These are phyloP conservation scores for Fistularia tabacaria DNA, from an alignment of 2,797 vertebrate genomes.

Conservation along the genomic window DNA sequence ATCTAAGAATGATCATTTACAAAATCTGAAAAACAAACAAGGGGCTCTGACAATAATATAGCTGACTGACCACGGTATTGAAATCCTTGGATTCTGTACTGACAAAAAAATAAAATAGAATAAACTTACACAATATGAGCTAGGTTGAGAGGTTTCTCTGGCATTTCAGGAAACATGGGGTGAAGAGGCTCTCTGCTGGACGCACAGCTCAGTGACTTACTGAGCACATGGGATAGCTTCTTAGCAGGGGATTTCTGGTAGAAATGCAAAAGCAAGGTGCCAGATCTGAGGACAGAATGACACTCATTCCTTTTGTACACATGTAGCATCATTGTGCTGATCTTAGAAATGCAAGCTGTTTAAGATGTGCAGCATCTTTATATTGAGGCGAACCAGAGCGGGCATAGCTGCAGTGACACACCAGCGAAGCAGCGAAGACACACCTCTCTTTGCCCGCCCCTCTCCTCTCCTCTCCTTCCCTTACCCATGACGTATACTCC, in stretches of 20 bases:
- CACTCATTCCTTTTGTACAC: conserved; percentile 3
- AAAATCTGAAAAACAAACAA: neutral
- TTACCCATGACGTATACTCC: conserved; percentile 99
- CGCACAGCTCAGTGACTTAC: conserved; percentile 98
- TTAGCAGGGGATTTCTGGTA: conserved; percentile 97
- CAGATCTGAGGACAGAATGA: conserved; percentile 1
- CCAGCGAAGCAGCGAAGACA: conserved; percentile 55
- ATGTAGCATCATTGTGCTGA: neutral
- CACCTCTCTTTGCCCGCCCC: conserved; percentile 47
- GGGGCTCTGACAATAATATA: too few relatives aligned
- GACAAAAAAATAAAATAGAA: conserved; percentile 5
- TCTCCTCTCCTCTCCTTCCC: conserved; percentile 38
- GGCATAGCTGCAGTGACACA: conserved; percentile 46
- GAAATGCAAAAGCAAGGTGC: conserved; percentile 28
- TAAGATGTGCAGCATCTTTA: conserved; percentile 29
- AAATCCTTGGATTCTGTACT: neutral
- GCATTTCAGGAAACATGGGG: conserved; percentile 91
- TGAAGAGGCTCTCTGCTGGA: conserved; percentile 93
- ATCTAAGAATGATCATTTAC: conserved; percentile 21
- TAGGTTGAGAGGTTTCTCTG: conserved; percentile 94
- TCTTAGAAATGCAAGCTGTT: neutral
- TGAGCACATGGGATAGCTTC: conserved; percentile 95
- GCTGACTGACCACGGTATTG: too few relatives aligned
- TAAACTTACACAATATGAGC: conserved; percentile 94
- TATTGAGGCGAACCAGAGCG: conserved; percentile 29